A percentile compares a stretch with the other conserved stretches of the same genome.
phyloP scores from a whole-genome alignment of 1,140 invertebrate genomes.

The Phthorimaea operculella region DNA sequence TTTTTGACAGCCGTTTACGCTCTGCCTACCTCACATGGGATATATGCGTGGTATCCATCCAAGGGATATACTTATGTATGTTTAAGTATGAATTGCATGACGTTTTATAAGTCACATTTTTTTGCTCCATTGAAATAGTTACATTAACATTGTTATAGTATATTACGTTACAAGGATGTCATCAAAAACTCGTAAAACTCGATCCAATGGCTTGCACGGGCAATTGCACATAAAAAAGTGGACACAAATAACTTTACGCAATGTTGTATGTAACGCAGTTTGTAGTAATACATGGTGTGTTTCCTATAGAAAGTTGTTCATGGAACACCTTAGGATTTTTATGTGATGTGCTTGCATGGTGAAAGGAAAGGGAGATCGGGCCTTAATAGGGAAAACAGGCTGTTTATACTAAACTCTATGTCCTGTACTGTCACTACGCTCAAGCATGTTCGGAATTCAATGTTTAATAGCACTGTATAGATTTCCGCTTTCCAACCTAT shows the following conservation, averaged over 20 bases:
- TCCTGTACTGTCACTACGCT: no score
- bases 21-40: no score
- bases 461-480: no score
- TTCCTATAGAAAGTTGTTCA: slow-evolving; percentile 1
- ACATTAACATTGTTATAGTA: no score
- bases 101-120: no score
- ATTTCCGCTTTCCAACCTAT: no score
- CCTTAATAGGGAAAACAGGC: background rate
- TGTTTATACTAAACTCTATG: background rate
- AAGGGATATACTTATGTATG: no score
- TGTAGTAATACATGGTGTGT: background rate
- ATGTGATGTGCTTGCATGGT: background rate
- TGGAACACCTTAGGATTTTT: background rate
- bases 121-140: no score
- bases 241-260: background rate
- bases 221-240: background rate
- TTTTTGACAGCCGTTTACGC: no score
- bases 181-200: background rate
- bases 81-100: no score
- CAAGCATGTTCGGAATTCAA: no score
- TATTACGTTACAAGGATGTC: background rate
- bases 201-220: background rate
- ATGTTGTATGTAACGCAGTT: background rate
- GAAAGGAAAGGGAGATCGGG: background rate
- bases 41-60: no score